A percentile compares a stretch with the other conserved stretches of the same genome.
phyloP scores from a whole-genome alignment of 2,888 invertebrate genomes.

The Oligia fasciuncula region DNA sequence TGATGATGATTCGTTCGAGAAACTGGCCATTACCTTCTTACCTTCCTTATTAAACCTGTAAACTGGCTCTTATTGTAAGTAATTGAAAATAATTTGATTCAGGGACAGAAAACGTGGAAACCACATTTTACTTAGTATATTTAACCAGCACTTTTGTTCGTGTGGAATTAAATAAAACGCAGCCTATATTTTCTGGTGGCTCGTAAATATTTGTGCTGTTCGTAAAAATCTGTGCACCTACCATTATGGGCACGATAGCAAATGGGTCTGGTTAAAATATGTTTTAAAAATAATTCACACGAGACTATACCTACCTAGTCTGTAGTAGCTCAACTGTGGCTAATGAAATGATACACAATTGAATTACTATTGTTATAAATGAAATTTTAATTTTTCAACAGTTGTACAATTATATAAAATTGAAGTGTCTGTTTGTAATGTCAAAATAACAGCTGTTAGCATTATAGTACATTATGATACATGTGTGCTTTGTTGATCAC shows the following conservation, averaged over 20 bases:
- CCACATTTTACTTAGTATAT: not conserved
- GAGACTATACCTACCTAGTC: not conserved
- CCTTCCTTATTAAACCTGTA: not conserved
- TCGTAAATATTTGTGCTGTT: constrained; percentile 45
- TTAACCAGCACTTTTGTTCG: not conserved
- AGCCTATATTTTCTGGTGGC: constrained; percentile 40
- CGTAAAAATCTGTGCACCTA: constrained; percentile 53
- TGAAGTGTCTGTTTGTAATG: too few relatives aligned
- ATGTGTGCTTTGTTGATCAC: too few relatives aligned
- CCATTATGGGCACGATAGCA: constrained; percentile 25
- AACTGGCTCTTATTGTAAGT: not conserved
- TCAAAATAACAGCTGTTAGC: too few relatives aligned
- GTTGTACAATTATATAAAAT: too few relatives aligned
- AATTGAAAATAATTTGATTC: not conserved
- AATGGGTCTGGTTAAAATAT: constrained; percentile 49
- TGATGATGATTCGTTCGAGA: too few relatives aligned
- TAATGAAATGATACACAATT: too few relatives aligned
- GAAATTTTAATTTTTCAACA: too few relatives aligned
- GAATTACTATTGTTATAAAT: too few relatives aligned
- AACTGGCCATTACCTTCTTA: too few relatives aligned
- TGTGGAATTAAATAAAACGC: constrained; percentile 47
- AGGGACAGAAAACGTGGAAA: not conserved
- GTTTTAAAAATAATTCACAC: constrained; percentile 32
- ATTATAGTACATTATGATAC: too few relatives aligned
- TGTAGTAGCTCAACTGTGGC: too few relatives aligned